Evolutionary conservation across 1,140 invertebrate species (phyloP).

Genomic region (Dinoponera quadriceps): DNA sequence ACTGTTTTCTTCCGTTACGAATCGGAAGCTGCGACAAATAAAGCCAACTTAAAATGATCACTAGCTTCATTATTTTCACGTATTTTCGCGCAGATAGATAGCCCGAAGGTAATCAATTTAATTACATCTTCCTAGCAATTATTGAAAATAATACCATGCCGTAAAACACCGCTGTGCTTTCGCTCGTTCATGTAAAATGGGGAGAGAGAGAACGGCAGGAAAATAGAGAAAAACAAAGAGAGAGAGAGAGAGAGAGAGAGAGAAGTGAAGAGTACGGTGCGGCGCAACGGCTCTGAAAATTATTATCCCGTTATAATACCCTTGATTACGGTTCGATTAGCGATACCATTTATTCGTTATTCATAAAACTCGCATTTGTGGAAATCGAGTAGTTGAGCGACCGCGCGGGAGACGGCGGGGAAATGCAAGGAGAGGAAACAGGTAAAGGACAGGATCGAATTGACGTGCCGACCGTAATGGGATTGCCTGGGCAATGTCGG

Average conservation of each 20-base stretch:
- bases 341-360: conserved; percentile 58
- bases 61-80: conserved; percentile 32
- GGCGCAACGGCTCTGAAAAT: conserved; percentile 25
- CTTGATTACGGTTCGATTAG: conserved; percentile 66
- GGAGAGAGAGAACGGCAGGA: not conserved
- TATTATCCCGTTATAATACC: conserved; percentile 51
- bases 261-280: not conserved
- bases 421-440: conserved; percentile 28
- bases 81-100: conserved; percentile 40
- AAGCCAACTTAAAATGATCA: conserved; percentile 43
- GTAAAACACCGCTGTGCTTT: conserved; percentile 31
- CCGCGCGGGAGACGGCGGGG: not conserved
- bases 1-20: conserved; percentile 19
- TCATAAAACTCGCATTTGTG: conserved; percentile 57
- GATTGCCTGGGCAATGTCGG: conserved; percentile 65
- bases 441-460: conserved; percentile 56
- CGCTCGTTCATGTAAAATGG: not conserved
- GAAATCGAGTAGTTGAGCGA: conserved; percentile 9
- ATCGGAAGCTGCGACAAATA: conserved; percentile 22
- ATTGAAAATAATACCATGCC: conserved; percentile 41
- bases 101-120: conserved; percentile 45
- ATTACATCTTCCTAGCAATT: conserved; percentile 40
- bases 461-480: conserved; percentile 66
- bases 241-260: not conserved
- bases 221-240: not conserved